A percentile compares a stretch with the other conserved stretches of the same genome.
Conservation (phyloP, 2,888 invertebrate genomes). For the Melikaiella ostensackeni region DNA sequence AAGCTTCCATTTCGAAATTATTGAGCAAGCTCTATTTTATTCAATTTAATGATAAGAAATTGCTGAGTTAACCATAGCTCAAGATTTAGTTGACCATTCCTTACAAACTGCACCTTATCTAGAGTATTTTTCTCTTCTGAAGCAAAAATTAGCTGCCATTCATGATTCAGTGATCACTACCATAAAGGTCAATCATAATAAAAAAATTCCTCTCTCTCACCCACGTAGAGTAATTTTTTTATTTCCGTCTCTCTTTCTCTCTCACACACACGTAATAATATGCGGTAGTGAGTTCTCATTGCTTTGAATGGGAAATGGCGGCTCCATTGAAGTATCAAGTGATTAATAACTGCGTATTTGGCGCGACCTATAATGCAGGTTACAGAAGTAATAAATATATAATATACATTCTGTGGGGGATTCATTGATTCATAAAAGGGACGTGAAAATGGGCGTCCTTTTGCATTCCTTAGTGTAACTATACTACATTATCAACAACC, state of each 20-base stretch:
- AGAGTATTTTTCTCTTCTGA: background rate
- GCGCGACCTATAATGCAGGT: conserved; percentile 13
- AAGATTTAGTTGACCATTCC: too few species aligned
- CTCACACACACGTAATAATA: background rate
- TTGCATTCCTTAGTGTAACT: background rate
- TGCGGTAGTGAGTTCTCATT: conserved; percentile 17
- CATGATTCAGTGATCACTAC: conserved; percentile 6
- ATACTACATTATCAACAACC: background rate
- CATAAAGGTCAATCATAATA: conserved; percentile 36
- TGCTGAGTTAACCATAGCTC: too few species aligned
- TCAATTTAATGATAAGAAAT: too few species aligned
- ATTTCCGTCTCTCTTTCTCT: conserved; percentile 1
- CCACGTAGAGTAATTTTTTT: conserved; percentile 26
- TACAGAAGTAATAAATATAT: background rate
- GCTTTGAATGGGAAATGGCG: conserved; percentile 30
- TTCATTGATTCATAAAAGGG: conserved; percentile 33
- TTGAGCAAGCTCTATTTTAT: too few species aligned
- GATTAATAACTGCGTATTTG: conserved; percentile 35
- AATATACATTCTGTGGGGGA: conserved; percentile 11
- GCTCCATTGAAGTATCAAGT: conserved; percentile 32
- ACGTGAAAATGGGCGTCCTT: background rate
- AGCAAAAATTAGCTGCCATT: conserved; percentile 11
- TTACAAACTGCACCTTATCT: too few species aligned
- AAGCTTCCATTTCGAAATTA: too few species aligned
- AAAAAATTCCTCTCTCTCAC: conserved; percentile 29